phyloP scores from a whole-genome alignment of 2,797 vertebrate genomes.

The Epinephelus coioides region DNA sequence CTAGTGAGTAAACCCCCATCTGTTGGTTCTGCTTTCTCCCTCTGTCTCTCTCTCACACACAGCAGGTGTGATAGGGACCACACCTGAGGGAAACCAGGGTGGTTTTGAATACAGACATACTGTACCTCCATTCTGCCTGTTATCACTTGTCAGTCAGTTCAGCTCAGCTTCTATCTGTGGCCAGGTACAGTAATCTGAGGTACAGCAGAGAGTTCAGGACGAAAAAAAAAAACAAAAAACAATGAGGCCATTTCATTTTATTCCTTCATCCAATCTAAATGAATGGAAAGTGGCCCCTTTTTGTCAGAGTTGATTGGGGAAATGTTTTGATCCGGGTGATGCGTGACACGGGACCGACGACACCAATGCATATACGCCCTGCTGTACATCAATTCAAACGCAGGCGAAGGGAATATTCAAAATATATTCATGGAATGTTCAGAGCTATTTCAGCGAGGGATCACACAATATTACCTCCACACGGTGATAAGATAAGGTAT shows the following conservation, averaged over 20 bases:
- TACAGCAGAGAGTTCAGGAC: background rate
- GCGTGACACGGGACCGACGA: constrained; percentile 61
- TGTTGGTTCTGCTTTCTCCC: background rate
- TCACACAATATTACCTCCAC: constrained; percentile 84
- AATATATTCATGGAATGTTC: constrained; percentile 87
- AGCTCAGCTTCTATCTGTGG: constrained; percentile 58
- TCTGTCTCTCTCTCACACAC: background rate
- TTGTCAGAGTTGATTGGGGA: constrained; percentile 74
- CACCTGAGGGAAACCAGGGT: constrained; percentile 44
- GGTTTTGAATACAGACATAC: constrained; percentile 30
- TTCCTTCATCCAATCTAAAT: constrained; percentile 62
- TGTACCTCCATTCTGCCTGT: constrained; percentile 38
- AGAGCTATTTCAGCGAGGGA: constrained; percentile 81
- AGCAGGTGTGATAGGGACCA: constrained; percentile 41
- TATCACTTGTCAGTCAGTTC: constrained; percentile 61
- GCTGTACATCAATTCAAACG: constrained; percentile 78
- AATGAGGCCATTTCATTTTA: constrained; percentile 42
- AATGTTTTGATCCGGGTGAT: constrained; percentile 62
- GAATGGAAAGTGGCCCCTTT: constrained; percentile 59
- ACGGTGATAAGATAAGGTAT: constrained; percentile 85
- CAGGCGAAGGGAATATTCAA: constrained; percentile 75
- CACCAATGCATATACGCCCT: constrained; percentile 63
- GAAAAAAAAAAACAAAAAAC: constrained; percentile 41
- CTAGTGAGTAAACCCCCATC: background rate
- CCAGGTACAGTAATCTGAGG: constrained; percentile 45